phyloP scores from a whole-genome alignment of 2,888 invertebrate genomes.

The Scaptomyza tumidula region DNA sequence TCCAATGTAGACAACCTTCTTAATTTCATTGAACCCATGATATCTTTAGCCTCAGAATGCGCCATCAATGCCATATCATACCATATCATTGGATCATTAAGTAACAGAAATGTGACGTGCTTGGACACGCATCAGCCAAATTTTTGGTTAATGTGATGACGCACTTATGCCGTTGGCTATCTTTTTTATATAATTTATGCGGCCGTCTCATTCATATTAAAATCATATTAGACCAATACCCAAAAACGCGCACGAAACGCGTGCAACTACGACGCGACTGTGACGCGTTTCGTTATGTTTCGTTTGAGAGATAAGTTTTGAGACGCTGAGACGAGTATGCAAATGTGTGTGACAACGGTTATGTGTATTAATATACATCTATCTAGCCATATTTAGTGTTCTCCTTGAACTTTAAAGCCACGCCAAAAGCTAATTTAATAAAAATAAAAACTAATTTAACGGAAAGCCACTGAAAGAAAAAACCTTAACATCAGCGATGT shows the following conservation, averaged over 20 bases:
- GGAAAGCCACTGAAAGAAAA: constrained; percentile 22
- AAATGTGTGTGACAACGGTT: constrained; percentile 39
- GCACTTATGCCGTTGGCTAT: constrained; percentile 1
- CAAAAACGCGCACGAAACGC: constrained; percentile 47
- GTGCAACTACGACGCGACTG: constrained; percentile 19
- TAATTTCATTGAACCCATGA: constrained; percentile 37
- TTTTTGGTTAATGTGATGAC: constrained; percentile 24
- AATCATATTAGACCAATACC: constrained; percentile 64
- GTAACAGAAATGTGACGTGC: constrained; percentile 40
- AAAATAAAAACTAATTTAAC: constrained; percentile 20
- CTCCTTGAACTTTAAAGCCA: constrained; percentile 73
- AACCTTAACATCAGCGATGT: constrained; percentile 13
- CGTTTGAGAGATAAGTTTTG: constrained; percentile 9
- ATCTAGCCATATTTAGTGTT: constrained; percentile 34
- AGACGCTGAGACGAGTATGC: constrained; percentile 53
- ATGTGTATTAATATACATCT: no score
- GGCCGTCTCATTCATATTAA: constrained; percentile 62
- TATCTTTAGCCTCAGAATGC: constrained; percentile 49
- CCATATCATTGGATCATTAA: constrained; percentile 11
- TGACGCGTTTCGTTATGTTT: constrained; percentile 40
- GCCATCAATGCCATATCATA: constrained; percentile 45
- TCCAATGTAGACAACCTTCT: constrained; percentile 26
- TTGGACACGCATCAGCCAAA: constrained; percentile 42
- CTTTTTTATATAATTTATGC: constrained; percentile 39
- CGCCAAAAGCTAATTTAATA: constrained; percentile 44